Base-by-base conservation (phyloP, 2,888 invertebrate genomes). In the Lacanobia wlatinum region DNA sequence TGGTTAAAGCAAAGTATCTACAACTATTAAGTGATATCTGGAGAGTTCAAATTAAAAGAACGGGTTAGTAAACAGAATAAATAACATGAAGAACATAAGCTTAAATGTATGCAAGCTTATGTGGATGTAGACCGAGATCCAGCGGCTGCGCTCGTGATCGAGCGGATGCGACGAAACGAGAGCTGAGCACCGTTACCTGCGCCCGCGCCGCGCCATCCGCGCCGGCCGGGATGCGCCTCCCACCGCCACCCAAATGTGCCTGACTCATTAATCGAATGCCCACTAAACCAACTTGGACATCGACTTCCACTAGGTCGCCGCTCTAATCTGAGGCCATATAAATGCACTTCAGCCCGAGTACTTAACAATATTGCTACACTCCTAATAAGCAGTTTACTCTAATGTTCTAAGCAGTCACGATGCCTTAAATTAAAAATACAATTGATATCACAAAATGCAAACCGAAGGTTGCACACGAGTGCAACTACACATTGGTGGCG, bases 401-500 rank as follows among this genome's bases (percentile, higher is more conserved):
- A 85, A 81, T 80, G 67, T 65, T 77, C 85, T 85, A 89, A 90
- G 88, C 90, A 87, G 90, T 90, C 89, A 89, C 90, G 72, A 86
- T 88, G 90, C 90, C 90, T 92, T 93, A 92, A 91, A 90, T 92
- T 91, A 89, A 84, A 90, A 92, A 91, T 93, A 94, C 92, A 94
- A 90, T 93, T 89, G 90, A 94, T 96, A 96, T 96, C 96, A 96
- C 96, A 96, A 93, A 90, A 93, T 91, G 92, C 92, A 91, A 90
- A 89, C 90, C 90, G 87, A 87, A 88, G n/a, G n/a, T n/a, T n/a
- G 91, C 92, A 91, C 90, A 87, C 84, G 82, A 86, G 87, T 89
- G 88, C 87, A 83, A 87, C 87, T 90, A 89, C 90, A 90, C 91
- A 90, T 89, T 86, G 86, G 87, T 89, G 90, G 90, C 90, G 87